Evolutionary conservation across 2,797 vertebrate genomes (phyloP), one percentile per base, ranked within the genome.

Genomic region (Acipenser transmontanus): DNA sequence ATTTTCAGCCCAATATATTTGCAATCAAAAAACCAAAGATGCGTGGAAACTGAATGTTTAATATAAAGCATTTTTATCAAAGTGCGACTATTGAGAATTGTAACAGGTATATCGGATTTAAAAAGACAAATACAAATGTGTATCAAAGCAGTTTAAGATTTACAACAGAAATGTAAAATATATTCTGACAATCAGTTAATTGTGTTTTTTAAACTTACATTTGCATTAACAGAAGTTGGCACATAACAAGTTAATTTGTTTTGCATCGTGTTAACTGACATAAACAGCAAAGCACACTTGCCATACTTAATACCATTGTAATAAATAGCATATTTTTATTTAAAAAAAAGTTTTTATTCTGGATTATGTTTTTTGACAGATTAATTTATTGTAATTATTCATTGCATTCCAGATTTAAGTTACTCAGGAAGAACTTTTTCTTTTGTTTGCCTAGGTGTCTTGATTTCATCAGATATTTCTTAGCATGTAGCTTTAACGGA

Each of bases 401-500:
- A 84, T 82, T 89, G 87, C 91, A 92, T 95, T 95, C 90, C 91
- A 91, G 91, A 89, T 84, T 86, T 90, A 84, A 83, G 85, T 90
- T 90, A 91, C 93, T 98, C 94, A 97, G 94, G 94, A 95, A 95
- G 84, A 85, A 88, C 85, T 89, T 83, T 80, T 80, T 86, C 86
- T 57, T 11, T 12, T 3, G 8, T 52, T 5, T 57, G 9, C 54
- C 14, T 57, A 11, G 12, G 54, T 13, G 14, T 6, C 54, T 57
- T 7, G 13, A 8, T 12, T 0, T 13, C 7, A 11, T n/a, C 12
- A n/a, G 12, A 11, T 7, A 57, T n/a, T 11, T 57, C 34, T 34
- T 34, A 34, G 34, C 34, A 34, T 57, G 12, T 57, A 57, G 2
- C 6, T 11, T n/a, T n/a, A 57, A 7, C 51, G 2, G 12, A 12